Conservation (phyloP, 2,888 invertebrate genomes). For the Petrolisthes cinctipes region DNA sequence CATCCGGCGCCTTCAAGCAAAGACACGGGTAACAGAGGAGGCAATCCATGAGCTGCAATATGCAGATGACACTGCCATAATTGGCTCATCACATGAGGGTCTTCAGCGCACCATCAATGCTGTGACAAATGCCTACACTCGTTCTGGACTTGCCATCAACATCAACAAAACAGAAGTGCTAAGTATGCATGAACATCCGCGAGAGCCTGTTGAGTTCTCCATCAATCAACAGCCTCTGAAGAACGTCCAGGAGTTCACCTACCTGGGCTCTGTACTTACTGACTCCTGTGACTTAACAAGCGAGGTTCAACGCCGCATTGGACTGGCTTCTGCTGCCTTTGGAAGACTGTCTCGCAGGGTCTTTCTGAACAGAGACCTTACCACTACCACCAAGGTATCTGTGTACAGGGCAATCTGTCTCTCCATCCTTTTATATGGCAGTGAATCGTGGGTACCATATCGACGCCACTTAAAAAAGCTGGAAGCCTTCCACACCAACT, state of each 20-base stretch:
- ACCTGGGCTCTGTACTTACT: neutral
- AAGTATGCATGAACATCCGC: no score
- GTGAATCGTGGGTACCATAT: neutral
- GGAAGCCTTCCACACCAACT: constrained; percentile 8
- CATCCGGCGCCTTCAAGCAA: neutral
- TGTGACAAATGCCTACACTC: no score
- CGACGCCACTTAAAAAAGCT: neutral
- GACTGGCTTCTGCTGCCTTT: neutral
- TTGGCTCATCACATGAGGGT: no score
- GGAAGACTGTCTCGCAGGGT: neutral
- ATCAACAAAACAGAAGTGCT: no score
- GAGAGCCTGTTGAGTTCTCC: neutral
- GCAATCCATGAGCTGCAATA: neutral
- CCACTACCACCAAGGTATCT: neutral
- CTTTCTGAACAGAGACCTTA: neutral
- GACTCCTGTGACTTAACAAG: neutral
- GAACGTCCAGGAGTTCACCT: neutral
- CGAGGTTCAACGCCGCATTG: neutral
- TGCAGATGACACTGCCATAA: neutral
- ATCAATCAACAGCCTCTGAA: neutral
- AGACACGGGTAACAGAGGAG: neutral
- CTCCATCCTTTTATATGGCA: neutral
- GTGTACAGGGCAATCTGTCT: constrained; percentile 13
- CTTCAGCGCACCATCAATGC: no score
- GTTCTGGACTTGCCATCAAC: no score